Evolutionary conservation across 2,113 vertebrate species (phyloP), one percentile per base, ranked within the genome.

Genomic region (Lucifuga dentata): DNA sequence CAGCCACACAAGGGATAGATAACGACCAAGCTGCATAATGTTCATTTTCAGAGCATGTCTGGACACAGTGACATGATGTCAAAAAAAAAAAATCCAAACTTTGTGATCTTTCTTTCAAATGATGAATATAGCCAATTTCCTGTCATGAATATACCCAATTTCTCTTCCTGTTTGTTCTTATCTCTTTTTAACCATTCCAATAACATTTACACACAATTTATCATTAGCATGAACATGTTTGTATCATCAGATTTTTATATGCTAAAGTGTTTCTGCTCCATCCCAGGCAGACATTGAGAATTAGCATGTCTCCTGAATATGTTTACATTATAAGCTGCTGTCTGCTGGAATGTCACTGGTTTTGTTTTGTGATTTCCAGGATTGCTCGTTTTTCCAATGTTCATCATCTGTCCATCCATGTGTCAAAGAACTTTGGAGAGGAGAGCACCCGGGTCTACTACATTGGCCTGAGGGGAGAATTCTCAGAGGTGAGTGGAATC

Each of bases 401-500:
- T 11, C 46, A 91, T 38, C 96, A 99, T 85, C 94, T 99, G 56
- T 98, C 98, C 70, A 95, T 99, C 78, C 96, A 99, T 89, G 93
- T 99, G 74, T 94, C 98, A 0, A 96, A 94, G 85, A 99, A 99
- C 90, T 99, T 98, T 15, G 98, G 98, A 26, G 93, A 91, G 0
- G 96, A 98, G 79, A 95, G 84, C 23, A 98, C 95, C 0, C 94
- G 95, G 71, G 93, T 99, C 10, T 95, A 95, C 82, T 99, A 97
- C 76, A 96, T 99, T 33, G 97, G 98, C 0, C 92, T 98, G 76
- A 92, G 95, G 51, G 98, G 98, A 84, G 98, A 99, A 59, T 99
- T 93, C 89, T 89, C 94, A 0, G 93, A 99, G 95, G 98, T 99
- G 66, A 77, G 94, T 60, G 43, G 8, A 16, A 57, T n/a, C n/a